Conservation (phyloP, 2,797 vertebrate genomes). For the Pogoniulus pusillus region DNA sequence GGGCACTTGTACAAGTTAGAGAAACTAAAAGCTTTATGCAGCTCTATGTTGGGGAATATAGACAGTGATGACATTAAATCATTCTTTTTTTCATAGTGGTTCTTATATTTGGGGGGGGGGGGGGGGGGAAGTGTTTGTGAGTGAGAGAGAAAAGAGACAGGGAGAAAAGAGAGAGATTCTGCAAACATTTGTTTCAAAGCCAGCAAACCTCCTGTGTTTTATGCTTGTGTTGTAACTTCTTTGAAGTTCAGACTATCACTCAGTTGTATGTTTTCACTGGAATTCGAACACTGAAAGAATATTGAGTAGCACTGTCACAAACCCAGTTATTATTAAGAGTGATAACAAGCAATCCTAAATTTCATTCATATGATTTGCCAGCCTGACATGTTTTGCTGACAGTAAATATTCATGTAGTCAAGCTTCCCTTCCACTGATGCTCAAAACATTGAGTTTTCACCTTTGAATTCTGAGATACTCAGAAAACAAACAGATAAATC, state of each 20-base stretch:
- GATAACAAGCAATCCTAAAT: slow-evolving; percentile 21
- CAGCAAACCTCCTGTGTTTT: background rate
- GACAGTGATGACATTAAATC: background rate
- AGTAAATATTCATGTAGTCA: slow-evolving; percentile 51
- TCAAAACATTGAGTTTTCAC: slow-evolving; percentile 31
- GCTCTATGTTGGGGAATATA: background rate
- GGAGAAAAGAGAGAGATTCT: background rate
- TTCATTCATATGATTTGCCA: slow-evolving; percentile 32
- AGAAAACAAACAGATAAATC: background rate
- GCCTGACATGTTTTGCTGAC: slow-evolving; percentile 19
- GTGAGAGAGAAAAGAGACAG: background rate
- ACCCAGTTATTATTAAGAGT: slow-evolving; percentile 10
- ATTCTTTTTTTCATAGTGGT: background rate
- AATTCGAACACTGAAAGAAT: slow-evolving; percentile 6
- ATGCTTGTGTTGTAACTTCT: background rate
- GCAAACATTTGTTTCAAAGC: background rate
- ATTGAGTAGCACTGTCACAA: background rate
- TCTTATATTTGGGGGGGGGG: background rate
- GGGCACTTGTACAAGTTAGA: background rate
- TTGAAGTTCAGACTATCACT: background rate
- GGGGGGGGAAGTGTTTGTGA: background rate
- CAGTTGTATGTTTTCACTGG: background rate
- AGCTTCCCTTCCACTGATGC: slow-evolving; percentile 30
- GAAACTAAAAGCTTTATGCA: slow-evolving; percentile 7
- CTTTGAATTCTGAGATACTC: slow-evolving; percentile 38